Base-by-base conservation (phyloP, 1,140 invertebrate genomes). In the Globodera rostochiensis region DNA sequence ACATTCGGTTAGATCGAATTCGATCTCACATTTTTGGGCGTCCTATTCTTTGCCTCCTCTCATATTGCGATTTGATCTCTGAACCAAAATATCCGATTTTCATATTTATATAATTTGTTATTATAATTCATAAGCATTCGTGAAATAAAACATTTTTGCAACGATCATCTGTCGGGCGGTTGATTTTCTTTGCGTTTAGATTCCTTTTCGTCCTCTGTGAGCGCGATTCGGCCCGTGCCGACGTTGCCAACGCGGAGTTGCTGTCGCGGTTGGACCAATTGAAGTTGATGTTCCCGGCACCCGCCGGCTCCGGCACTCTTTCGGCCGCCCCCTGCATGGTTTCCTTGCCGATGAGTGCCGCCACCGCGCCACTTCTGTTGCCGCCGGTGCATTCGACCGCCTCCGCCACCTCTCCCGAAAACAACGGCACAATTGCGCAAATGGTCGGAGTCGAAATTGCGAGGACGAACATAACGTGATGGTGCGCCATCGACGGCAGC, bases 191-290 rank as follows among this genome's bases (percentile, higher is more conserved):
- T n/a, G 6, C 6, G 36, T 66, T 80, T 46, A 82, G 79, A 15
- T 49, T 83, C 64, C 74, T 83, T 21, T 83, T 69, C 49, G 47
- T 21, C n/a, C 74, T 83, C 36, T 83, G 81, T n/a, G 69, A 66
- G 47, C 80, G 73, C 15, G 79, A 82, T 11, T 74, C 73, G 70
- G 53, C 67, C 6, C 60, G 53, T 9, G 78, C 79, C 21, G 81
- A 71, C n/a, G 60, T 47, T 15, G 73, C 66, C n/a, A 67, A 70
- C 46, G 73, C 50, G 8, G 81, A 79, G 50, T 53, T 82, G 21
- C 25, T 82, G 50, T n/a, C 79, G 11, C 66, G 79, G n/a, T 8
- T 82, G 8, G 81, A 82, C 9, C 80, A 82, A 15, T 64, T 82
- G 21, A 82, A 80, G 21, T 49, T 53, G 36, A n/a, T 73, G 15